Evolutionary conservation across 2,113 vertebrate species (phyloP), one percentile per base, ranked within the genome.

Genomic region (Nannobrachium achirus): DNA sequence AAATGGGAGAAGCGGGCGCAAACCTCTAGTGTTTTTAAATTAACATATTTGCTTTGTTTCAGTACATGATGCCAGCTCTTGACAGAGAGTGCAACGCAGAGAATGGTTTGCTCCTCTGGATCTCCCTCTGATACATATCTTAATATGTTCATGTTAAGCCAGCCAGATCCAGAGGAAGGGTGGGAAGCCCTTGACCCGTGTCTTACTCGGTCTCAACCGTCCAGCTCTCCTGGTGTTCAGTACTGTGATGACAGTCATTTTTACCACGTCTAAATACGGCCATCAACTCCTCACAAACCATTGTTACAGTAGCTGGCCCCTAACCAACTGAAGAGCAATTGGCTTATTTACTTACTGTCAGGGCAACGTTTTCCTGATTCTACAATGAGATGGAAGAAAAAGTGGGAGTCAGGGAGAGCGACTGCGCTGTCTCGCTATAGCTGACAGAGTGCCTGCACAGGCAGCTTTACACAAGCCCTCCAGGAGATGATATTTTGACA

Each of bases 261-360:
- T n/a, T 69, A 15, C 55, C 20, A 50, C 55, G 15, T 70, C 62
- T 52, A 59, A n/a, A n/a, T 61, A 64, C 58, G 41, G 15, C 18
- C 15, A 56, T 63, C 64, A 7, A 78, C n/a, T 79, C 82, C 82
- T 58, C 18, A 65, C 67, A 79, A 82, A 61, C 61, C 50, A 51
- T 50, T 66, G n/a, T 55, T 4, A 78, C 25, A 33, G 25, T 33
- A 33, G 70, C 62, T 52, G 15, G 51, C 67, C 51, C n/a, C 39
- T 44, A 53, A 62, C 39, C 73, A 72, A 70, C 65, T 69, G 57
- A 78, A 81, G 75, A 82, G 67, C 71, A 86, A 67, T 75, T 84
- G 81, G 69, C 78, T 86, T 86, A 74, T 89, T 91, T 86, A 76
- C 81, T 84, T 69, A 66, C 75, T 70, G 79, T 76, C 81, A 79